Percentiles rank a stretch among this genome's conserved stretches.
These are phyloP conservation scores for Perca flavescens DNA, from an alignment of 2,113 vertebrate genomes.

Conservation along the genomic window DNA sequence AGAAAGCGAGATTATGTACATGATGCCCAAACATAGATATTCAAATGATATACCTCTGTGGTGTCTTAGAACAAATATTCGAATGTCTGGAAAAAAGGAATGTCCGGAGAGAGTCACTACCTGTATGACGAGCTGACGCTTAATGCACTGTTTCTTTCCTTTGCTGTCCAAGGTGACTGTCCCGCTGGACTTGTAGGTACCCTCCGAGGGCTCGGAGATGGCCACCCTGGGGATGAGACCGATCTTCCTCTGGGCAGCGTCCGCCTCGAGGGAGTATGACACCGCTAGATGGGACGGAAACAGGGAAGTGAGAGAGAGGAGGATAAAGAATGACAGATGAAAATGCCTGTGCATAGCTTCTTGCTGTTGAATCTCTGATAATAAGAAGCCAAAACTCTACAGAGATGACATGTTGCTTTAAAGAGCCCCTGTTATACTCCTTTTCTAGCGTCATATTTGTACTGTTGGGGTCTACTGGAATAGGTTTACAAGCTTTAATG, in stretches of 20 bases:
- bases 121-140: constrained; percentile 83
- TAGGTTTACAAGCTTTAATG: too few species aligned
- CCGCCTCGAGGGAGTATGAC: constrained; percentile 85
- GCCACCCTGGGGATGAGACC: constrained; percentile 84
- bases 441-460: too few species aligned
- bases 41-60: too few species aligned
- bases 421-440: too few species aligned
- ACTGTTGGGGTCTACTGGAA: too few species aligned
- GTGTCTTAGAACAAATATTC: too few species aligned
- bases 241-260: constrained; percentile 83
- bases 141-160: constrained; percentile 82
- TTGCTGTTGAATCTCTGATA: neutral
- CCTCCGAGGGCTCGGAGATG: constrained; percentile 67
- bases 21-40: too few species aligned
- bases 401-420: neutral
- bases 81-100: too few species aligned
- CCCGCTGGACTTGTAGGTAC: constrained; percentile 76
- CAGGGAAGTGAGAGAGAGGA: neutral
- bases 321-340: neutral
- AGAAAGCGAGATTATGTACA: too few species aligned
- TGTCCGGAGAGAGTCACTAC: constrained; percentile 72
- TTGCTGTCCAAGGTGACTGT: constrained; percentile 80
- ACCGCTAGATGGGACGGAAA: constrained; percentile 78
- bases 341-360: neutral
- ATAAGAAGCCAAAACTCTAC: neutral